A percentile compares a stretch with the other conserved stretches of the same genome.
phyloP scores from a whole-genome alignment of 1,140 invertebrate species.

The Sesamia nonagrioides region DNA sequence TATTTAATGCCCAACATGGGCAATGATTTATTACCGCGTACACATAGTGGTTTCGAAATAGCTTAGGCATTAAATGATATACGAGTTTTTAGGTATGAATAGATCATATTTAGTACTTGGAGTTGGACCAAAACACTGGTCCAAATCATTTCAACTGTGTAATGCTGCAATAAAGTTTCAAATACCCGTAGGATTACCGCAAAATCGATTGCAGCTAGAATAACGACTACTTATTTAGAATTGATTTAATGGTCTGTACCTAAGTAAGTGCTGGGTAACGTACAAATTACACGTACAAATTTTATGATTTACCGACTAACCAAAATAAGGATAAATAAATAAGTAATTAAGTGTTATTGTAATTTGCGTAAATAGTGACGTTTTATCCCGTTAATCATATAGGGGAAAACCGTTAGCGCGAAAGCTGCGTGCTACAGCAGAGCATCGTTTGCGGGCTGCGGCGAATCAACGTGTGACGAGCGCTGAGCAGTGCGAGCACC shows the following conservation, averaged over 20 bases:
- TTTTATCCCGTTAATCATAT: constrained; percentile 65
- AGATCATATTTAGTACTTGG: background rate
- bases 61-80: background rate
- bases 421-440: constrained; percentile 58
- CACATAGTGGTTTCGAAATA: background rate
- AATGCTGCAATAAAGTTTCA: background rate
- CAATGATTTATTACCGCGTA: background rate
- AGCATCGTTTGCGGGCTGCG: constrained; percentile 35
- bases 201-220: background rate
- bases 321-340: constrained; percentile 28
- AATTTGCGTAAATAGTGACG: constrained; percentile 44
- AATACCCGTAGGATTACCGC: background rate
- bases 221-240: too few relatives aligned
- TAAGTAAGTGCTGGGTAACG: too few relatives aligned
- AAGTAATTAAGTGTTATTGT: background rate
- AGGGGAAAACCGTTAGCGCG: constrained; percentile 70
- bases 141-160: background rate
- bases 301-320: constrained; percentile 5
- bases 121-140: background rate
- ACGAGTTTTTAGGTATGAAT: background rate
- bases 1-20: background rate
- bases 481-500: constrained; percentile 25
- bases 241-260: too few relatives aligned
- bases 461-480: constrained; percentile 78
- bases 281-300: too few relatives aligned